A percentile compares a stretch with the other conserved stretches of the same genome.
Evolutionary conservation across 2,797 vertebrate genomes (phyloP).

Genomic region (Steatocranus sp.): DNA sequence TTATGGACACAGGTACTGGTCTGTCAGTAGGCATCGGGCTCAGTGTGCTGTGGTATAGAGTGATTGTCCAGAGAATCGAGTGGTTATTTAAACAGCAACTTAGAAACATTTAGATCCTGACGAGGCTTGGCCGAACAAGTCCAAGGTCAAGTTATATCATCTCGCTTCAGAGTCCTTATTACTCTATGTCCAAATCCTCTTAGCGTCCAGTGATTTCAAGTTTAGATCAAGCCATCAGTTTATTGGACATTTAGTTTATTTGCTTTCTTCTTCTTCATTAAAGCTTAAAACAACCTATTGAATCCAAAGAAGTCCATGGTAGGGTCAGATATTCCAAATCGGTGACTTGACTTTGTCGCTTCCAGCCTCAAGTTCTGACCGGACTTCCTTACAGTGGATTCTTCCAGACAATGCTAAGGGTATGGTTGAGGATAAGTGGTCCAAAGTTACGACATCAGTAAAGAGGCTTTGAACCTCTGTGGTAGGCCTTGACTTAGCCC

Average conservation of each 20-base stretch:
- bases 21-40: constrained; percentile 71
- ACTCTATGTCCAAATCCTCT: neutral
- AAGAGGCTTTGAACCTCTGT: neutral
- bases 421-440: neutral
- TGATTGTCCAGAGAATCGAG: constrained; percentile 75
- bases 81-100: constrained; percentile 21
- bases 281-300: constrained; percentile 24
- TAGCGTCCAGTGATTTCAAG: neutral
- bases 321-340: neutral
- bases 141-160: constrained; percentile 13
- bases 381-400: neutral
- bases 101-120: constrained; percentile 28
- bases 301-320: neutral
- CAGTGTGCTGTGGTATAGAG: constrained; percentile 75
- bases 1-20: constrained; percentile 69
- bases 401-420: neutral
- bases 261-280: constrained; percentile 1
- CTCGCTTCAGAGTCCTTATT: neutral
- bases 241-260: neutral
- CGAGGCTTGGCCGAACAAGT: constrained; percentile 23
- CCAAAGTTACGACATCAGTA: constrained; percentile 8
- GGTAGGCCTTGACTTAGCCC: neutral
- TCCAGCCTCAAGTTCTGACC: neutral
- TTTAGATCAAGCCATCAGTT: neutral
- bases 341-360: neutral